These are phyloP conservation scores for Propithecus coquereli DNA, from an alignment of 2,113 vertebrate genomes.

Conservation along the genomic window DNA sequence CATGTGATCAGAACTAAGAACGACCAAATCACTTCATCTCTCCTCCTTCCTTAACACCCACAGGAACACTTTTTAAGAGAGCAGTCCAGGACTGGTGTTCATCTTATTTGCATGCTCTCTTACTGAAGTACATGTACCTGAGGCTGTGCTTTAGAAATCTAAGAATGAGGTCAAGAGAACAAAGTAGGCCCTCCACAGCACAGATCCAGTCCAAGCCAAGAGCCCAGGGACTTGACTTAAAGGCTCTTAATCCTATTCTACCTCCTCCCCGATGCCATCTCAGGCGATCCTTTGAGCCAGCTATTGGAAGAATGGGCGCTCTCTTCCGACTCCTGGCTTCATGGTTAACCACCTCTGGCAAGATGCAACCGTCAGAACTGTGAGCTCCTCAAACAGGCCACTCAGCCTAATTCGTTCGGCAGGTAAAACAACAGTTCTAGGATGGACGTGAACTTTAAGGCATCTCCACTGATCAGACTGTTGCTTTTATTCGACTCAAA, in stretches of 20 bases:
- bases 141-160: neutral
- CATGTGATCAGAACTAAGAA: neutral
- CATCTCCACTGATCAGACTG: neutral
- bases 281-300: neutral
- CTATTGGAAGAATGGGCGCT: neutral
- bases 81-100: neutral
- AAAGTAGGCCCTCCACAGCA: neutral
- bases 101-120: neutral
- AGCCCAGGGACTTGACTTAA: neutral
- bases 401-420: neutral
- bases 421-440: neutral
- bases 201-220: neutral
- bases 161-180: neutral
- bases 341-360: neutral
- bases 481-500: neutral
- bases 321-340: neutral
- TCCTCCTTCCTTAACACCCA: neutral
- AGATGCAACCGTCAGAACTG: neutral
- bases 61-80: neutral
- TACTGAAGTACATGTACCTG: neutral
- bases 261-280: too few species aligned
- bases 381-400: neutral
- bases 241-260: neutral
- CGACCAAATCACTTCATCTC: neutral
- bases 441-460: neutral